These are phyloP conservation scores for Scotopteryx bipunctaria DNA, from an alignment of 2,888 invertebrate genomes.

Conservation along the genomic window DNA sequence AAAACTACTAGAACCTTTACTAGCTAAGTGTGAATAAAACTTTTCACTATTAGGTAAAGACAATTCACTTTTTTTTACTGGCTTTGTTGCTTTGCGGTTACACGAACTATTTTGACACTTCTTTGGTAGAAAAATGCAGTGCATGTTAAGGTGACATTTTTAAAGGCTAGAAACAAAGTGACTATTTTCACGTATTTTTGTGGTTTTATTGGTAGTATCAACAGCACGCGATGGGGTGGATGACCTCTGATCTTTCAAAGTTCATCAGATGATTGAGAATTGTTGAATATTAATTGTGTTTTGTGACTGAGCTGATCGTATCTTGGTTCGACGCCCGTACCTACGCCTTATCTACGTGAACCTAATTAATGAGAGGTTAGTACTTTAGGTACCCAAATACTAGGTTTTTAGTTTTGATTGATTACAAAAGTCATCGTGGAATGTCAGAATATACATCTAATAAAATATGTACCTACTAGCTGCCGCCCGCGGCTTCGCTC, in stretches of 20 bases:
- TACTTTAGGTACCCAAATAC: too few relatives aligned
- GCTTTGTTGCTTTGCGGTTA: too few relatives aligned
- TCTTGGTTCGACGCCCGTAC: background rate
- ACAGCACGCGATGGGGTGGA: constrained; percentile 35
- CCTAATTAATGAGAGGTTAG: background rate
- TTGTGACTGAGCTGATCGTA: background rate
- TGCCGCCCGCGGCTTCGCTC: too few relatives aligned
- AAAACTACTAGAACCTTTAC: constrained; percentile 2
- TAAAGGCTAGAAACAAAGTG: constrained; percentile 37
- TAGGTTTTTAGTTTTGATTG: too few relatives aligned
- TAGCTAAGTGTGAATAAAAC: background rate
- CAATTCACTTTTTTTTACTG: too few relatives aligned
- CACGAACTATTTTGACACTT: constrained; percentile 43
- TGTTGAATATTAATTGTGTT: constrained; percentile 13
- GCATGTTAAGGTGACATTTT: constrained; percentile 49
- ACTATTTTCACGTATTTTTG: constrained; percentile 34
- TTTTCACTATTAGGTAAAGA: too few relatives aligned
- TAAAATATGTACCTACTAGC: too few relatives aligned
- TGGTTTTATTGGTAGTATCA: constrained; percentile 27
- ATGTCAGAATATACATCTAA: too few relatives aligned
- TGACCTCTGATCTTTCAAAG: constrained; percentile 31
- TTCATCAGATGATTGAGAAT: constrained; percentile 31
- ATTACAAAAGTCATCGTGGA: too few relatives aligned
- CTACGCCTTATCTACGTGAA: background rate
- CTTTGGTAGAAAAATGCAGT: constrained; percentile 43